Evolutionary conservation across 2,113 vertebrate genomes (phyloP).

Genomic region (Cyanoramphus novaezelandiae): DNA sequence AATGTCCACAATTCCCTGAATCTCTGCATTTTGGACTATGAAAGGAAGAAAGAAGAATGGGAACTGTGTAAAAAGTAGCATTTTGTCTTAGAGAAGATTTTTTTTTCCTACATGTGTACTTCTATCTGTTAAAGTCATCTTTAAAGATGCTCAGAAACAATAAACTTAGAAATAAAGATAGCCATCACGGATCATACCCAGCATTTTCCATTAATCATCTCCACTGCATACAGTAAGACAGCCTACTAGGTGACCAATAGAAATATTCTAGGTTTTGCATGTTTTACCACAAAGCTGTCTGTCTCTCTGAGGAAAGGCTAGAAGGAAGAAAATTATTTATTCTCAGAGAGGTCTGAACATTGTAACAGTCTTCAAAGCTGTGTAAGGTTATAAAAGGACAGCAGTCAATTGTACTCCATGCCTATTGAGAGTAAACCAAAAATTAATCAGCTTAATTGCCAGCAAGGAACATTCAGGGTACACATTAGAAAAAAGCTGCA

Average conservation of each 20-base stretch:
- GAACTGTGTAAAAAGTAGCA: background rate
- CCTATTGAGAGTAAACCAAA: slow-evolving; percentile 2
- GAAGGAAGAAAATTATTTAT: background rate
- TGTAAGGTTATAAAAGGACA: background rate
- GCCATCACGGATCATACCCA: background rate
- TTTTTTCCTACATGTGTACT: background rate
- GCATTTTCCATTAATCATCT: background rate
- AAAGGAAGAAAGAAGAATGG: background rate
- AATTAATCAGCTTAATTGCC: slow-evolving; percentile 19
- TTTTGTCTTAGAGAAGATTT: background rate
- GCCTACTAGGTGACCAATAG: background rate
- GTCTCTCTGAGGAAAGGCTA: background rate
- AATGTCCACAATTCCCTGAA: background rate
- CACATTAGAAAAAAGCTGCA: background rate
- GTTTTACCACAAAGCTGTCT: background rate
- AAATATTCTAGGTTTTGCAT: background rate
- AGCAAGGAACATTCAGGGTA: background rate
- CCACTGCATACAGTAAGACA: background rate
- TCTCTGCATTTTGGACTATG: background rate
- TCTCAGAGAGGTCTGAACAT: background rate
- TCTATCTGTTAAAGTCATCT: background rate
- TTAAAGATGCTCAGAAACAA: background rate
- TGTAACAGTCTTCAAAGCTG: background rate
- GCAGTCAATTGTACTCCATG: background rate
- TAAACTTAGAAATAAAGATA: background rate